Evolutionary conservation across 2,888 invertebrate species (phyloP).

Genomic region (Hedychridium roseum): DNA sequence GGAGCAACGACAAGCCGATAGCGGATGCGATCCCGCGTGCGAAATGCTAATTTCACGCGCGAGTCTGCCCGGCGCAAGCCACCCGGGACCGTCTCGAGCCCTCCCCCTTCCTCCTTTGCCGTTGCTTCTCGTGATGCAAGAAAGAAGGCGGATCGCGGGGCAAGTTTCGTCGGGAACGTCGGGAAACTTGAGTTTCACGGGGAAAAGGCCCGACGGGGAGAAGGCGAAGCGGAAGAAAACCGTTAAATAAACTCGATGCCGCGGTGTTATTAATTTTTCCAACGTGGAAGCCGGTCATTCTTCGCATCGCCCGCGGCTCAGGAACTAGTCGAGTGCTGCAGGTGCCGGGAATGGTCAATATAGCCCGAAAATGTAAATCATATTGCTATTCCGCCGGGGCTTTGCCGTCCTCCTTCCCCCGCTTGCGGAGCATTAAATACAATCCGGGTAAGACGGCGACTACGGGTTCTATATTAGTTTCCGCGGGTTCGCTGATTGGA

Average conservation of each 20-base stretch:
- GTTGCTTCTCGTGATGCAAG: too few species aligned
- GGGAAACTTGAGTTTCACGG: not conserved
- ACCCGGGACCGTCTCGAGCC: too few species aligned
- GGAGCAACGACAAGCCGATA: too few species aligned
- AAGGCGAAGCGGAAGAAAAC: constrained; percentile 16
- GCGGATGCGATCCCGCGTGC: too few species aligned
- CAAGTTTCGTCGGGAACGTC: not conserved
- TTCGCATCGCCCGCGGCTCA: constrained; percentile 39
- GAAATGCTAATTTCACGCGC: not conserved
- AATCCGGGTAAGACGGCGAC: constrained; percentile 37
- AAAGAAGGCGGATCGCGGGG: not conserved
- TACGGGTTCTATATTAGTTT: constrained; percentile 38
- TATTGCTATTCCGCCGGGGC: constrained; percentile 53
- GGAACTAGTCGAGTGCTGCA: constrained; percentile 52
- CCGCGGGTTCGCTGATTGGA: constrained; percentile 37
- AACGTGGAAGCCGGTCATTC: constrained; percentile 51
- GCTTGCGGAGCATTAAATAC: constrained; percentile 37
- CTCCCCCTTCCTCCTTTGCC: too few species aligned
- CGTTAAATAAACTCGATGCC: constrained; percentile 4
- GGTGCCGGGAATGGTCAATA: constrained; percentile 64
- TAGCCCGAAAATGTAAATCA: constrained; percentile 63
- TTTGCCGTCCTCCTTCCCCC: constrained; percentile 1
- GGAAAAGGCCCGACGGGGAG: not conserved
- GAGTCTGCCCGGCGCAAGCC: not conserved
- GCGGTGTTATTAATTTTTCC: constrained; percentile 53